A percentile compares a stretch with the other conserved stretches of the same genome.
These are phyloP conservation scores for Anser cygnoides DNA, from an alignment of 2,113 vertebrate genomes.

Conservation along the genomic window DNA sequence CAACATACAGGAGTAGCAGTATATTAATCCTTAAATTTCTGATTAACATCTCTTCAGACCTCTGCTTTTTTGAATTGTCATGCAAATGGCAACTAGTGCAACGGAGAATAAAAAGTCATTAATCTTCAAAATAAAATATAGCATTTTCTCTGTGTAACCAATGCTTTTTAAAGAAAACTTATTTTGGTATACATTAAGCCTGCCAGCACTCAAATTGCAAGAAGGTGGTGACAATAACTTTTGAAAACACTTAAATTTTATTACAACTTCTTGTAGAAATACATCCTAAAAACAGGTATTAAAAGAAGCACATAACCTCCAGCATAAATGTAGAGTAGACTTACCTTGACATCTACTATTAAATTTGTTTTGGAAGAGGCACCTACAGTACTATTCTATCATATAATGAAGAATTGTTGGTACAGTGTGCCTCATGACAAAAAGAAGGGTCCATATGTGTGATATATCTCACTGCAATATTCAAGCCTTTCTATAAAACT, in stretches of 20 bases:
- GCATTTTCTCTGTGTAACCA: background rate
- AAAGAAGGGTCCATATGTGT: background rate
- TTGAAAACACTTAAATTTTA: background rate
- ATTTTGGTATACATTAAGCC: background rate
- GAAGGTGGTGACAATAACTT: background rate
- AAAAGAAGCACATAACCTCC: background rate
- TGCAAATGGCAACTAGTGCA: background rate
- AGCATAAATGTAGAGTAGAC: background rate
- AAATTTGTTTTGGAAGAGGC: background rate
- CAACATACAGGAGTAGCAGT: background rate
- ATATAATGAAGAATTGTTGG: background rate
- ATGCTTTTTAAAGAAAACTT: background rate
- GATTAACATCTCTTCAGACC: background rate
- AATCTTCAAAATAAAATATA: background rate
- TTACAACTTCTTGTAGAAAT: background rate
- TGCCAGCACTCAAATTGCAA: background rate
- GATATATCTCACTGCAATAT: background rate
- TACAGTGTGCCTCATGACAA: background rate
- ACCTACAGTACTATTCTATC: background rate
- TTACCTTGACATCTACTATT: background rate
- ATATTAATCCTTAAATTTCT: background rate
- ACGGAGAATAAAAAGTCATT: background rate
- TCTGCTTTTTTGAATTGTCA: background rate
- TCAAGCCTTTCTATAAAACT: background rate
- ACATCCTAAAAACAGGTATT: background rate